These are phyloP conservation scores for Lordiphosa andalusiaca DNA, from an alignment of 2,888 invertebrate species.

Conservation along the genomic window DNA sequence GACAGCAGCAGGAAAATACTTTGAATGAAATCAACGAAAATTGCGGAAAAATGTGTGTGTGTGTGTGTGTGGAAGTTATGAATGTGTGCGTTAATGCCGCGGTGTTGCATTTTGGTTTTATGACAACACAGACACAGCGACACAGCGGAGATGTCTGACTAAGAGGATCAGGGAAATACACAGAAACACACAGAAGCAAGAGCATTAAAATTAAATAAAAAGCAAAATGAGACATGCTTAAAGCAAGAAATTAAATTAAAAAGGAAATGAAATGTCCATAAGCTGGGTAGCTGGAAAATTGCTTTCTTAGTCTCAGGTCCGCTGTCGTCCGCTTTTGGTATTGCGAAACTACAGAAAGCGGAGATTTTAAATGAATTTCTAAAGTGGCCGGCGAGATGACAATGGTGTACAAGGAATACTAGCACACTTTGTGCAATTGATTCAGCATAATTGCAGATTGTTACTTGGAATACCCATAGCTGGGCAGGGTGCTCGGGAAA, in stretches of 20 bases:
- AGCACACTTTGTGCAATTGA: no score
- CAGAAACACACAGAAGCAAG: conserved; percentile 17
- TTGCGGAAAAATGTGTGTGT: conserved; percentile 35
- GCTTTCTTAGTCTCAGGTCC: background rate
- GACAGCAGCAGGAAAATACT: conserved; percentile 38
- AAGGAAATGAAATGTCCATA: conserved; percentile 63
- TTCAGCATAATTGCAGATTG: no score
- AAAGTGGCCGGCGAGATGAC: no score
- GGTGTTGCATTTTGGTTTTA: conserved; percentile 59
- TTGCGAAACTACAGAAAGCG: background rate
- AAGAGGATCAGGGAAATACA: conserved; percentile 60
- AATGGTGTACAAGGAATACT: no score
- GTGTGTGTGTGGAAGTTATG: conserved; percentile 8
- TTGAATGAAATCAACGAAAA: conserved; percentile 57
- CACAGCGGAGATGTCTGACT: conserved; percentile 25
- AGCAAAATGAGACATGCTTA: conserved; percentile 38
- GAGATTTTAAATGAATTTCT: conserved; percentile 10
- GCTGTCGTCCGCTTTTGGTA: no score
- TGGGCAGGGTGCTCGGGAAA: no score
- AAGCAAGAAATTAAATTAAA: conserved; percentile 66
- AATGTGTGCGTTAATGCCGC: conserved; percentile 41
- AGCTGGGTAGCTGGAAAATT: conserved; percentile 18
- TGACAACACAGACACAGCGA: conserved; percentile 28
- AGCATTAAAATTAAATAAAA: conserved; percentile 42
- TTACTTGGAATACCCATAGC: no score